Percentiles rank a stretch among this genome's conserved stretches.
These are phyloP conservation scores for Drosophila suboccidentalis DNA, from an alignment of 2,888 invertebrate genomes.

Conservation along the genomic window DNA sequence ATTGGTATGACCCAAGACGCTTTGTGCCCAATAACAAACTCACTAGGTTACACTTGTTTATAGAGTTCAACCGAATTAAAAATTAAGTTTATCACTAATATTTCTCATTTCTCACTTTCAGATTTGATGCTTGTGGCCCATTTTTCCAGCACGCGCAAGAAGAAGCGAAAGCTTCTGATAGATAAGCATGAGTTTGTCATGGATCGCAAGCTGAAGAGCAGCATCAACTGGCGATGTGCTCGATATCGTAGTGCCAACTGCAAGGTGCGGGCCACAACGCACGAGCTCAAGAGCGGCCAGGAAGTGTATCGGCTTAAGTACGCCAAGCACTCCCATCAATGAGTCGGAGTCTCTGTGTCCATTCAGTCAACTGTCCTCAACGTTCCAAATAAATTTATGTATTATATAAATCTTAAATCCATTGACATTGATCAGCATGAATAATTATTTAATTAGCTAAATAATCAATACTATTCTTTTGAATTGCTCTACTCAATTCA, in stretches of 20 bases:
- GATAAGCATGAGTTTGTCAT: slow-evolving; percentile 82
- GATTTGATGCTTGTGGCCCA: slow-evolving; percentile 56
- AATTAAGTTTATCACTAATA: slow-evolving; percentile 3
- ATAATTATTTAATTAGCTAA: not conserved
- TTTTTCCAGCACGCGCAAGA: slow-evolving; percentile 83
- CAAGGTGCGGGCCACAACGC: slow-evolving; percentile 85
- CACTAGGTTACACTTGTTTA: not conserved
- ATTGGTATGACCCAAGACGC: slow-evolving; percentile 5
- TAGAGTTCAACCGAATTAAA: not conserved
- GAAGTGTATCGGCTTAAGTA: slow-evolving; percentile 81
- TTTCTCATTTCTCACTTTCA: slow-evolving; percentile 14
- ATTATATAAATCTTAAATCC: not conserved
- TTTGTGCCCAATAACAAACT: not conserved
- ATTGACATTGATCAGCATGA: not conserved
- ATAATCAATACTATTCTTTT: too few species aligned
- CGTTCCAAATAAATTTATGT: not conserved
- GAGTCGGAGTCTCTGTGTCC: not conserved
- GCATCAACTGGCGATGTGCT: slow-evolving; percentile 85
- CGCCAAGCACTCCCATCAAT: slow-evolving; percentile 77
- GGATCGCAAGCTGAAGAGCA: slow-evolving; percentile 83
- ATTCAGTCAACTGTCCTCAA: not conserved
- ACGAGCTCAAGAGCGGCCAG: slow-evolving; percentile 68
- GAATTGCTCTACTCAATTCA: too few species aligned
- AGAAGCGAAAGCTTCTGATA: slow-evolving; percentile 81
- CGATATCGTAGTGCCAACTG: slow-evolving; percentile 83